A percentile compares a stretch with the other conserved stretches of the same genome.
phyloP scores from a whole-genome alignment of 2,797 vertebrate genomes.

The Eptatretus atami region DNA sequence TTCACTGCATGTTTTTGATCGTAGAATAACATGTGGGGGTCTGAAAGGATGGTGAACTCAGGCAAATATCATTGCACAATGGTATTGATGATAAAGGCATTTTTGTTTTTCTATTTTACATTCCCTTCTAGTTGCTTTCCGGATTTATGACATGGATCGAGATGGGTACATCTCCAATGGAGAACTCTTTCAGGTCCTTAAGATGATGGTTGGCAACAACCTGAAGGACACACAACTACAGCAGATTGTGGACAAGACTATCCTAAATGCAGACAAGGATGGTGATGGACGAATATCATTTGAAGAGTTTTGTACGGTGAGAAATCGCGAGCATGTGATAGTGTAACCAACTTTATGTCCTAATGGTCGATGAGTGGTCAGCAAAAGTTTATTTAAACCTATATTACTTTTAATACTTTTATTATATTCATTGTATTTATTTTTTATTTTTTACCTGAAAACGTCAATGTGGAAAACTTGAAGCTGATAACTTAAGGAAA shows the following conservation, averaged over 20 bases:
- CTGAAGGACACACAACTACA: slow-evolving; percentile 4
- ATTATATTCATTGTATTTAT: slow-evolving; percentile 1
- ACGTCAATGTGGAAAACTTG: too few species aligned
- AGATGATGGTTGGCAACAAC: slow-evolving; percentile 5
- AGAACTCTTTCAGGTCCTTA: not conserved
- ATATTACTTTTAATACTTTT: not conserved
- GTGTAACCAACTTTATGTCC: not conserved
- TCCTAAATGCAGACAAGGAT: slow-evolving; percentile 4
- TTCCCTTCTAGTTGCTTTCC: slow-evolving; percentile 2
- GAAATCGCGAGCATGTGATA: not conserved
- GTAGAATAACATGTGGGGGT: too few species aligned
- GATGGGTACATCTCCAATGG: slow-evolving; percentile 4
- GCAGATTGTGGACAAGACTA: slow-evolving; percentile 4
- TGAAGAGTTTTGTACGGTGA: slow-evolving; percentile 2
- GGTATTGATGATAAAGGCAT: too few species aligned
- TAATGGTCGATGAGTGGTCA: not conserved
- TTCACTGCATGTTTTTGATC: too few species aligned
- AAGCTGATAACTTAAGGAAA: too few species aligned
- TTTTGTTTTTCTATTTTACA: not conserved
- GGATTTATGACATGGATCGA: slow-evolving; percentile 2
- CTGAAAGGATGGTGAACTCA: too few species aligned
- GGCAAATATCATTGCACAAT: too few species aligned
- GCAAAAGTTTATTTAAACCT: not conserved
- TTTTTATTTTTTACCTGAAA: not conserved
- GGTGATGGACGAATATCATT: slow-evolving; percentile 5